phyloP scores from a whole-genome alignment of 2,888 invertebrate species.

The Serripes groenlandicus region DNA sequence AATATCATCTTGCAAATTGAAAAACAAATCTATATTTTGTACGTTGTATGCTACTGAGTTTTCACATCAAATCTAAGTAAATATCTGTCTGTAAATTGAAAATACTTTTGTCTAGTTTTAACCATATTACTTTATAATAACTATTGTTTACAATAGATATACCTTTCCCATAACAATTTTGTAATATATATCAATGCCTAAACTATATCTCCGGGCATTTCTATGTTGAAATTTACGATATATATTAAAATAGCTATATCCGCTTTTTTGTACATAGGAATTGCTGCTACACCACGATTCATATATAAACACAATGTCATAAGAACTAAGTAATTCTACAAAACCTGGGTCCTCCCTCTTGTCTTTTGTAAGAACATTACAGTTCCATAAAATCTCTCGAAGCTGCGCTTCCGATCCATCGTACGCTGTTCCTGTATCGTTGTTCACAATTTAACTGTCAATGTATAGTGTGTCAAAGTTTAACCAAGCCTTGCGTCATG shows the following conservation, averaged over 20 bases:
- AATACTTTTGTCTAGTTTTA: neutral
- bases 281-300: neutral
- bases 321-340: no score
- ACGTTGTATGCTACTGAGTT: no score
- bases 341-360: no score
- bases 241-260: neutral
- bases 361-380: no score
- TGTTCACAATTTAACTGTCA: no score
- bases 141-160: neutral
- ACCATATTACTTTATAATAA: neutral
- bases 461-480: no score
- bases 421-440: neutral
- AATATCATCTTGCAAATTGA: no score
- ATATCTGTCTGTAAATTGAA: neutral
- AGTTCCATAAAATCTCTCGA: no score
- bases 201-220: neutral
- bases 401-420: neutral
- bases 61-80: no score
- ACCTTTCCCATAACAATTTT: neutral
- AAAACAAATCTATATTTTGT: no score
- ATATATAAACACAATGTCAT: slow-evolving; percentile 7
- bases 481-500: no score
- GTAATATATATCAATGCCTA: neutral
- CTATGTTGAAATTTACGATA: neutral
- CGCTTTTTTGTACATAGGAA: neutral